Base-by-base conservation (phyloP, 64 coral and sea anemone genomes). In the Trachythela sp. region DNA sequence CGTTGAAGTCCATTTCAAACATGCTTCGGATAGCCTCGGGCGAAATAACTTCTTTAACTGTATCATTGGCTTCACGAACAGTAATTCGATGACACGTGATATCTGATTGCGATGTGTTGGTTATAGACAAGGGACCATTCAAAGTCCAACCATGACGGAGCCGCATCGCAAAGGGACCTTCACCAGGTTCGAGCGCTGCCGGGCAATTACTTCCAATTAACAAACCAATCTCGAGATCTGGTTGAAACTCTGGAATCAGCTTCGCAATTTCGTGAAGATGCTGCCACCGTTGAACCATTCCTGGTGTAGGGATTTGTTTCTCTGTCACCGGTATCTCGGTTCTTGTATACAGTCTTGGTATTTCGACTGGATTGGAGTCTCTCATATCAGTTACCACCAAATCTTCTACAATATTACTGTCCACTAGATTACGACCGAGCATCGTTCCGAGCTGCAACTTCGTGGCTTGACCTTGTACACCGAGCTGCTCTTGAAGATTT, bases 141-240 rank as follows among this genome's bases (percentile, higher is more conserved):
- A 94, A 75, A 39, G 89, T 90, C 92, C 92, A 91, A 4, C 93
- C 93, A 59, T 94, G 93, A 42, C 87, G 48, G 15, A 94, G 51
- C 0, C 86, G 85, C 56, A 94, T 83, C 22, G 92, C 92, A 71
- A 94, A 94, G 27, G 92, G 92, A 36, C 92, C 92, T 33, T 94
- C 49, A 33, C 89, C 48, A 31, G 92, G 92, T 48, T 90, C 88
- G 48, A 94, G 76, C 9, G 92, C 92, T 39, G 84, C 67, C 51
- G 92, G 92, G 52, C 92, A 94, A 64, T 94, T 94, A 54, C 88
- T 90, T 50, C 88, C 88, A 9, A 90, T 94, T 13, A 94, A 51
- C 37, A 94, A 64, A 56, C 88, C 85, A 30, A 94, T 87, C 54
- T 94, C 35, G 33, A 94, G 40, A 37, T 88, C 85, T 26, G 92